phyloP scores from a whole-genome alignment of 2,888 invertebrate species.

The Creontiades dilutus region DNA sequence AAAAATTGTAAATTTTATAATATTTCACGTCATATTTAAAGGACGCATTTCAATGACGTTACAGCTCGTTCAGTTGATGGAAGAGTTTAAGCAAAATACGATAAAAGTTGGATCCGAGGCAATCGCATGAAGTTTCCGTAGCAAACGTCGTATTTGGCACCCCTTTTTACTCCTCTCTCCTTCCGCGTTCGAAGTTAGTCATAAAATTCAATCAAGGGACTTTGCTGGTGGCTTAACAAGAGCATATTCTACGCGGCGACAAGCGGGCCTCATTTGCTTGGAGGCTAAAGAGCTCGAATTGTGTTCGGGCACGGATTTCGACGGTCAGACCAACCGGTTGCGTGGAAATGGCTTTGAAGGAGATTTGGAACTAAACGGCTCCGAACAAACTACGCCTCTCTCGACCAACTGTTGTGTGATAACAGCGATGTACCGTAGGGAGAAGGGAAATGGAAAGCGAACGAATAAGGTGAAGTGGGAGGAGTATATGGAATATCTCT shows the following conservation, averaged over 20 bases:
- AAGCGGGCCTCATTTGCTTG: slow-evolving; percentile 44
- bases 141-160: slow-evolving; percentile 20
- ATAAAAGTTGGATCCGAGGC: slow-evolving; percentile 43
- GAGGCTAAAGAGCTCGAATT: slow-evolving; percentile 31
- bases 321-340: background rate
- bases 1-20: background rate
- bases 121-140: slow-evolving; percentile 31
- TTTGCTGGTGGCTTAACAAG: slow-evolving; percentile 31
- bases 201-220: slow-evolving; percentile 52
- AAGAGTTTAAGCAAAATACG: slow-evolving; percentile 33
- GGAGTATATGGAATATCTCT: no score
- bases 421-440: no score
- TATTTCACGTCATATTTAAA: background rate
- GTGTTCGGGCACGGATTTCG: slow-evolving; percentile 7
- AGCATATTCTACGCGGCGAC: slow-evolving; percentile 38
- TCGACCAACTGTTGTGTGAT: no score
- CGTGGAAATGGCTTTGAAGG: background rate
- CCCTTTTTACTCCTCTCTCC: background rate
- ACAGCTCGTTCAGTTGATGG: slow-evolving; percentile 18
- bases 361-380: background rate
- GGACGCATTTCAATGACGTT: slow-evolving; percentile 33
- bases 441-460: no score
- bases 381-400: background rate
- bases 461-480: no score
- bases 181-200: slow-evolving; percentile 15